Base-by-base conservation (phyloP, 35 echinoderm and acorn worm species). In the Lytechinus pictus region DNA sequence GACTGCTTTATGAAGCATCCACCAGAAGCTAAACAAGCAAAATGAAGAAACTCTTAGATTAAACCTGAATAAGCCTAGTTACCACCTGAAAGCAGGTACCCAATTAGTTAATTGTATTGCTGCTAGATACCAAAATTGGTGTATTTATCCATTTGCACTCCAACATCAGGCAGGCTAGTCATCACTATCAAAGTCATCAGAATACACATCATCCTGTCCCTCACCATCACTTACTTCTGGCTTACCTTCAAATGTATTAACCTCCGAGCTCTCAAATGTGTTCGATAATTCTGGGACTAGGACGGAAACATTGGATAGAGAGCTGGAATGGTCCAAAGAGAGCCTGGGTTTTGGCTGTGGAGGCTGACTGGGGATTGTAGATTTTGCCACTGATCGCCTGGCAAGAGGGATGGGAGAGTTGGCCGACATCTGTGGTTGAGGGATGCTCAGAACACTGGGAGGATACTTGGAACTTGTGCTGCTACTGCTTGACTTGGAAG, bases 181-280 rank as follows among this genome's bases (percentile, higher is more conserved):
- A 96, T 96, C 95, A 86, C 95, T 96, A 9, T 92, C 55, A 95
- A 96, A 96, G 28, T 96, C 95, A 94, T 96, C 96, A 57, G 96
- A 94, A 51, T 96, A 96, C 19, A 29, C 55, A 33, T 89, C 54
- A 52, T 58, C 28, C 24, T 90, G 92, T 54, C 86, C 33, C 9
- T 96, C 16, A 51, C 89, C 66, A 72, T 94, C 52, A n/a, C 51
- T 57, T 16, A 27, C 44, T n/a, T 55, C 52, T 87, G 72, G 53
- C 44, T 79, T 94, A 16, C 66, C 52, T 33, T 86, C 66, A 28
- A 61, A 87, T 58, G 56, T 54, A 61, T 94, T 94, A 19, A 57
- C 52, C 79, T 93, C 86, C 19, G 94, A 94, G 24, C 87, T 87
- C 3, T 54, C 93, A 55, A 61, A 86, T 61, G 86, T 88, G 27